A percentile compares a stretch with the other conserved stretches of the same genome.
Conservation (phyloP, 1,140 invertebrate species). For the Dicyema japonicum region DNA sequence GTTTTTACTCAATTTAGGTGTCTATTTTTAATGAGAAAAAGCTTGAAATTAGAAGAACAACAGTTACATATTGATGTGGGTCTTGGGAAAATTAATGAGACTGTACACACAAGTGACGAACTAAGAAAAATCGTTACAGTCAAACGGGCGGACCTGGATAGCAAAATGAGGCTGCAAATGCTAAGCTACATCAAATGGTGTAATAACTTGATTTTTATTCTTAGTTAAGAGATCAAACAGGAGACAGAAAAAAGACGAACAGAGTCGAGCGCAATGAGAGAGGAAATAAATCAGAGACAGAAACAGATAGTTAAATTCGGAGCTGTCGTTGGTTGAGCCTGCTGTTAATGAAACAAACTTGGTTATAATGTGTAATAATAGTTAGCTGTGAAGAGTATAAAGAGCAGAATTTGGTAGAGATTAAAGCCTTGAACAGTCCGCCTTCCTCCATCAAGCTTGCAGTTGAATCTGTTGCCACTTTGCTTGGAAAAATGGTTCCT, state of each 20-base stretch:
- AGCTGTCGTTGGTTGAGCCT: slow-evolving; percentile 68
- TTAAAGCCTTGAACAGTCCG: too few relatives aligned
- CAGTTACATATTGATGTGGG: slow-evolving; percentile 92
- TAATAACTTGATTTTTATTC: too few relatives aligned
- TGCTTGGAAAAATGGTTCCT: too few relatives aligned
- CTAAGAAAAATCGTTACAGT: slow-evolving; percentile 90
- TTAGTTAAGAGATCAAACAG: too few relatives aligned
- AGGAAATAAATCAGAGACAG: slow-evolving; percentile 63
- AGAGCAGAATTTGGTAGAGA: too few relatives aligned
- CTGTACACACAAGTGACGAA: slow-evolving; percentile 91
- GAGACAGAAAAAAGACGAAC: slow-evolving; percentile 96
- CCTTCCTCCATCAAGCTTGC: too few relatives aligned
- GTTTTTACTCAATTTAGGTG: too few relatives aligned
- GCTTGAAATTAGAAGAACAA: slow-evolving; percentile 80
- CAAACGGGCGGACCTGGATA: slow-evolving; percentile 58
- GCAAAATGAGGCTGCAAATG: slow-evolving; percentile 90
- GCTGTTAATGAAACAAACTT: slow-evolving; percentile 91
- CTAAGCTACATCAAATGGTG: slow-evolving; percentile 83
- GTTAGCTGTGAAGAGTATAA: too few relatives aligned
- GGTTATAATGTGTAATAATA: too few relatives aligned
- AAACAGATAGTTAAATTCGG: slow-evolving; percentile 56
- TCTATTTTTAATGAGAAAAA: slow-evolving; percentile 93
- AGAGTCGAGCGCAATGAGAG: slow-evolving; percentile 79
- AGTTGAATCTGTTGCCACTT: too few relatives aligned
- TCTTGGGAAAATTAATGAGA: slow-evolving; percentile 87